Base-by-base conservation (phyloP, 1,140 invertebrate genomes). In the Dreissena rostriformis region DNA sequence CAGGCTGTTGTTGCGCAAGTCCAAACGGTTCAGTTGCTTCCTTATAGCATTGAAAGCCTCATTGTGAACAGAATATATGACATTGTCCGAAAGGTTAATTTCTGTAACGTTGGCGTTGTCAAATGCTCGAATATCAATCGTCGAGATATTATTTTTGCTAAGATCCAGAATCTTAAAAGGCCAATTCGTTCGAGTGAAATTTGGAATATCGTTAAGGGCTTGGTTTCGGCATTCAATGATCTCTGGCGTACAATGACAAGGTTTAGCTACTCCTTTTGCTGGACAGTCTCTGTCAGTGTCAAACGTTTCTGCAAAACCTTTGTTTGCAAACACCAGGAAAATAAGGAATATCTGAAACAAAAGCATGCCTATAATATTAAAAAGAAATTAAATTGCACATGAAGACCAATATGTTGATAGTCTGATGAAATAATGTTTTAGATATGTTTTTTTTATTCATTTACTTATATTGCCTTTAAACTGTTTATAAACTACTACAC, bases 51-150 rank as follows among this genome's bases (percentile, higher is more conserved):
- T 29, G 57, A 83, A 83, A 8, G 71, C 63, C 4, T 57, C 52
- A 11, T 17, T 19, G 15, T 76, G 19, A 22, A 83, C 70, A 14
- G 14, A 0, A n/a, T n/a, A 1, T 2, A 83, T 75, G 7, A n/a
- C 29, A 24, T 83, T 83, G 8, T 19, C 17, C 0, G 51, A 15
- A 1, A 83, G 52, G 49, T 55, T 57, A 5, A 83, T 74, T 39
- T 83, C 39, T 57, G 72, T 49, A 0, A 83, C 81, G 28, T 83
- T 83, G 17, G 75, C 39, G 24, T 76, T 39, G 7, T 61, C 24
- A 61, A 83, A 83, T 2, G 61, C 73, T 28, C 22, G 0, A 5
- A 0, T 14, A 19, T 10, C 26, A 12, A 83, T 68, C 0, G 0
- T 24, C 0, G 63, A 53, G 17, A 83, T 68, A 15, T 24, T 55